phyloP scores from a whole-genome alignment of 1,140 invertebrate species.

The Pteromalus puparum region DNA sequence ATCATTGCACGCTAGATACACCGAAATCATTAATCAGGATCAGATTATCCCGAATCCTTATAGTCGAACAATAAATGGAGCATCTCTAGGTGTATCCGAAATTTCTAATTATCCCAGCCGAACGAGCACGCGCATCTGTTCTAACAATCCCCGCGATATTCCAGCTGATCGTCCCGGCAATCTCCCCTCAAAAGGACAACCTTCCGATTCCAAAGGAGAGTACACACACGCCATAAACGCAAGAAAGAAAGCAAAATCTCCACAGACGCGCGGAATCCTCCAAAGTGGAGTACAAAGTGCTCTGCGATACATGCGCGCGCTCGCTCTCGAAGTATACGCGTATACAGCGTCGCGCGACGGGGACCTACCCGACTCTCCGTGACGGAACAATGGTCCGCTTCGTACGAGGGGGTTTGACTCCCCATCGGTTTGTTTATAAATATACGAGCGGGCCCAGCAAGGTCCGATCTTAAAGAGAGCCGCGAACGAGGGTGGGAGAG shows the following conservation, averaged over 20 bases:
- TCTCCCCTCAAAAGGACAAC: neutral
- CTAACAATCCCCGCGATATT: neutral
- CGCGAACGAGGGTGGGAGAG: neutral
- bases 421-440: constrained; percentile 60
- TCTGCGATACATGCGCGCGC: too few species aligned
- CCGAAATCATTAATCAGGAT: too few species aligned
- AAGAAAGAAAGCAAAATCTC: neutral
- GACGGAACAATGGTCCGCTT: constrained; percentile 55
- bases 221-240: neutral
- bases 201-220: neutral
- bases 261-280: neutral
- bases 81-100: neutral
- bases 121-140: neutral
- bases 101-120: neutral
- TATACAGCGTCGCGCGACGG: neutral
- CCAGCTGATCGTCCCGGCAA: neutral
- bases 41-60: too few species aligned
- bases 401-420: constrained; percentile 54
- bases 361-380: neutral
- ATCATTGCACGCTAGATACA: too few species aligned
- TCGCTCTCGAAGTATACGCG: neutral
- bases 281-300: neutral
- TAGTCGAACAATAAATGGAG: too few species aligned
- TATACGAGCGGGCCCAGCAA: constrained; percentile 23
- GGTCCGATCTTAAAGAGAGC: neutral